phyloP scores from a whole-genome alignment of 2,888 invertebrate species.

The Nomada ruficornis region DNA sequence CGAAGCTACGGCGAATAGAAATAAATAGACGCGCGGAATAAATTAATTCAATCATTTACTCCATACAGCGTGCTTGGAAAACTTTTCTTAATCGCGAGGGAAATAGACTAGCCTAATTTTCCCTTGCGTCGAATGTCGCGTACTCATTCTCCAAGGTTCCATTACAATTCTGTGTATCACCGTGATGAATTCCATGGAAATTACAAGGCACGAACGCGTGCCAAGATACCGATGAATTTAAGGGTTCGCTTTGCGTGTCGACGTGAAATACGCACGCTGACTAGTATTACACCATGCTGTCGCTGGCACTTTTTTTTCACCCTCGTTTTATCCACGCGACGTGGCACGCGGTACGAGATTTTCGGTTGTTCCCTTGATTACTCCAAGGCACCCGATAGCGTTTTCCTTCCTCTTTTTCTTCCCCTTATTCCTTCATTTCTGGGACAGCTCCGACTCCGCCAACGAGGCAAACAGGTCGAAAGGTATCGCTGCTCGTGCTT shows the following conservation, averaged over 20 bases:
- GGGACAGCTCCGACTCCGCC: slow-evolving; percentile 29
- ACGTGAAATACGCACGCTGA: slow-evolving; percentile 11
- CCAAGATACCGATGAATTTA: slow-evolving; percentile 17
- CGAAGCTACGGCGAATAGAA: slow-evolving; percentile 4
- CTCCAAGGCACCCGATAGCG: background rate
- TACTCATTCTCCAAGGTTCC: slow-evolving; percentile 32
- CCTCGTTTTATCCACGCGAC: background rate
- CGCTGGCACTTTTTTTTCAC: background rate
- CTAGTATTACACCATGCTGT: slow-evolving; percentile 44
- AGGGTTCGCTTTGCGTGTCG: slow-evolving; percentile 41
- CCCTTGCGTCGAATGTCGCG: background rate
- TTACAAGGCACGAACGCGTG: slow-evolving; percentile 26
- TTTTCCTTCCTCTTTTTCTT: background rate
- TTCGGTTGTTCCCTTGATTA: slow-evolving; percentile 16
- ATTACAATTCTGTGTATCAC: slow-evolving; percentile 47
- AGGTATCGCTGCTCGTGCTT: slow-evolving; percentile 63
- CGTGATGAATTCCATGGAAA: slow-evolving; percentile 41
- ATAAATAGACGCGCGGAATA: background rate
- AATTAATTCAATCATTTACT: background rate
- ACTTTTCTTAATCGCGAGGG: too few species aligned
- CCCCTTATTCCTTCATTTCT: background rate
- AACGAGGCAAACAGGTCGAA: slow-evolving; percentile 27
- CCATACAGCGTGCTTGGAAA: background rate
- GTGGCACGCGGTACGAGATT: background rate
- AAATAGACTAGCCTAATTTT: background rate